These are phyloP conservation scores for Lasioglossum figueresi DNA, from an alignment of 2,888 invertebrate species.

Conservation along the genomic window DNA sequence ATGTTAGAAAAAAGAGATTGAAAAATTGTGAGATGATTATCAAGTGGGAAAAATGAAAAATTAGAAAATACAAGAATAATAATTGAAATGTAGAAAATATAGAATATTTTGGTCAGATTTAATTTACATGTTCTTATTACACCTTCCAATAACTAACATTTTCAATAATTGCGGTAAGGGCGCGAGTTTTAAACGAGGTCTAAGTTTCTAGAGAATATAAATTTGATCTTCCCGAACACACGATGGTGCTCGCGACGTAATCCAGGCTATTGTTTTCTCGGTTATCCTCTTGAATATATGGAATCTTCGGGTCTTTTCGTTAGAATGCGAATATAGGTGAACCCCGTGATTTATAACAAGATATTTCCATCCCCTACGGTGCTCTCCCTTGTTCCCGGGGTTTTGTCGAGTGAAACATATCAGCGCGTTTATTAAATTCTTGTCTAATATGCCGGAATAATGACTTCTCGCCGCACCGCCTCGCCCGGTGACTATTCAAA, in stretches of 20 bases:
- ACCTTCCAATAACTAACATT: no score
- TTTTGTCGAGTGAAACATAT: constrained; percentile 74
- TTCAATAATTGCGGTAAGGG: no score
- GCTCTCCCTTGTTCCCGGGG: constrained; percentile 38
- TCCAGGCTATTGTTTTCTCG: constrained; percentile 42
- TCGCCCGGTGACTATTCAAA: constrained; percentile 40
- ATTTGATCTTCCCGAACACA: constrained; percentile 28
- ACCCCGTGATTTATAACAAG: constrained; percentile 69
- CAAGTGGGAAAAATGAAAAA: no score
- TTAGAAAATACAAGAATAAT: no score
- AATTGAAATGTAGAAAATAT: no score
- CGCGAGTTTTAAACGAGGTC: not conserved
- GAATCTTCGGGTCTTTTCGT: constrained; percentile 28
- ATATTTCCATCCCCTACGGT: constrained; percentile 45
- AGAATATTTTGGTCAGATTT: no score
- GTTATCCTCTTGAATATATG: constrained; percentile 24
- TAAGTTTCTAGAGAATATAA: constrained; percentile 10
- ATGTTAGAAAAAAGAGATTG: no score
- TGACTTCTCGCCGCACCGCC: constrained; percentile 48
- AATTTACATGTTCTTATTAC: no score
- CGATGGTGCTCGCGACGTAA: constrained; percentile 13
- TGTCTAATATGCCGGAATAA: constrained; percentile 79
- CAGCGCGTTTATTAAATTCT: constrained; percentile 81
- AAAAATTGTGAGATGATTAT: no score
- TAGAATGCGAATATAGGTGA: constrained; percentile 16